Percentiles rank a stretch among this genome's conserved stretches.
Conservation (phyloP, 1,140 invertebrate species). For the Radopholus similis region DNA sequence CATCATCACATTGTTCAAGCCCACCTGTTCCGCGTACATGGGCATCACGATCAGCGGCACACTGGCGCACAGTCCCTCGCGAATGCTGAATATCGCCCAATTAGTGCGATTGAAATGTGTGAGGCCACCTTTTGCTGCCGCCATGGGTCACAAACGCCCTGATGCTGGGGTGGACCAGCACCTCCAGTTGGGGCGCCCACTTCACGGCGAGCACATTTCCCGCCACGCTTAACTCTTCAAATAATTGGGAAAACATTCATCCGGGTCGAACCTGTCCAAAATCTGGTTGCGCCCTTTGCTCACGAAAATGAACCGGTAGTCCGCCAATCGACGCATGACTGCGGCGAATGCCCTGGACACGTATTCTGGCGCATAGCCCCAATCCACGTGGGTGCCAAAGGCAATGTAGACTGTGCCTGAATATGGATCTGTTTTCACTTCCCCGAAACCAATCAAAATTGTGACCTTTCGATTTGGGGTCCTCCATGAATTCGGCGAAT, state of each 20-base stretch:
- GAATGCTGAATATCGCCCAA: conserved; percentile 2
- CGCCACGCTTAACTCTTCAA: conserved; percentile 4
- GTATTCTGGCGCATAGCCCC: conserved; percentile 39
- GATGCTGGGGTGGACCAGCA: conserved; percentile 38
- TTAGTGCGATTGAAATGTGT: too few relatives aligned
- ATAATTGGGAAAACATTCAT: neutral
- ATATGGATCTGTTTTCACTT: neutral
- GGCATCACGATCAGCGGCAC: conserved; percentile 33
- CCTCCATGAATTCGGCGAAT: conserved; percentile 11
- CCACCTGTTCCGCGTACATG: conserved; percentile 26
- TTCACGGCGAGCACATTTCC: conserved; percentile 30
- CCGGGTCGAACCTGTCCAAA: neutral
- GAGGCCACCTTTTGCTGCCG: conserved; percentile 35
- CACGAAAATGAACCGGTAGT: conserved; percentile 43
- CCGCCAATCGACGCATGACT: conserved; percentile 18
- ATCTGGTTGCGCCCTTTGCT: conserved; percentile 33
- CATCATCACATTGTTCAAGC: neutral
- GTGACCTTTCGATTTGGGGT: conserved; percentile 13
- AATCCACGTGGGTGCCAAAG: conserved; percentile 43
- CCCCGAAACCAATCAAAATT: too few relatives aligned
- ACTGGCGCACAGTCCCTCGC: conserved; percentile 25
- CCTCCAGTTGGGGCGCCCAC: conserved; percentile 38
- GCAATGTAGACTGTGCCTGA: conserved; percentile 41
- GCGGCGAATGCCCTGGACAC: conserved; percentile 25
- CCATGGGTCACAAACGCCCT: conserved; percentile 41